phyloP scores from a whole-genome alignment of 2,113 vertebrate genomes.

The Gymnarchus niloticus region DNA sequence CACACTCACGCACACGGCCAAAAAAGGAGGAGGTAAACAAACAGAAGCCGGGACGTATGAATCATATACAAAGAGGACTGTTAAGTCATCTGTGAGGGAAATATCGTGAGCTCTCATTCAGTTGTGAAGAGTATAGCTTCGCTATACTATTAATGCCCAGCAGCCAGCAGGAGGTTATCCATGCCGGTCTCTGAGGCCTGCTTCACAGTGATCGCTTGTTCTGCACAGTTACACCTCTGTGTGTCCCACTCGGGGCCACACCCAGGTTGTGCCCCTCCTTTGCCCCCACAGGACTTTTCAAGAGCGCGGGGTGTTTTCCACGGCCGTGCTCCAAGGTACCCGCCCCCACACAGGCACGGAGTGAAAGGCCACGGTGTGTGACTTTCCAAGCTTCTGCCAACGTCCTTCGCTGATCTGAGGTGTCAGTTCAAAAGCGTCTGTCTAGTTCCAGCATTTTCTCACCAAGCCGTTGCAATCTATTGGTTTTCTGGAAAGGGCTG shows the following conservation, averaged over 20 bases:
- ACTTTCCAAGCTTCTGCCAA: neutral
- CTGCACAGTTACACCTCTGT: neutral
- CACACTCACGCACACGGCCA: neutral
- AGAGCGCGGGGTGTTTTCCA: neutral
- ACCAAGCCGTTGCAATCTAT: neutral
- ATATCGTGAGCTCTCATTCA: too few relatives aligned
- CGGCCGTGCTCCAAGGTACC: neutral
- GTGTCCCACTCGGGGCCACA: neutral
- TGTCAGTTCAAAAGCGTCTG: neutral
- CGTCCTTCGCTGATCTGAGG: neutral
- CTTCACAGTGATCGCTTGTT: neutral
- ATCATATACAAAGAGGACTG: neutral
- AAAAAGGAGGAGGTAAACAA: neutral
- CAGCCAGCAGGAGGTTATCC: neutral
- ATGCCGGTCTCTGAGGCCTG: neutral
- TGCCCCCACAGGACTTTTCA: neutral
- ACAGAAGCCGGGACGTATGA: too few relatives aligned
- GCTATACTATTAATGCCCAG: too few relatives aligned
- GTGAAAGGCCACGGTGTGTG: neutral
- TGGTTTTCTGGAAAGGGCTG: neutral
- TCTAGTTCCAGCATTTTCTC: neutral
- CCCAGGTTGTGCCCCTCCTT: neutral
- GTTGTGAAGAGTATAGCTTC: neutral
- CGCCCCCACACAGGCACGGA: neutral
- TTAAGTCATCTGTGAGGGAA: neutral